A percentile compares a stretch with the other conserved stretches of the same genome.
phyloP scores from a whole-genome alignment of 2,797 vertebrate species.

The Catostomus latipinnis region DNA sequence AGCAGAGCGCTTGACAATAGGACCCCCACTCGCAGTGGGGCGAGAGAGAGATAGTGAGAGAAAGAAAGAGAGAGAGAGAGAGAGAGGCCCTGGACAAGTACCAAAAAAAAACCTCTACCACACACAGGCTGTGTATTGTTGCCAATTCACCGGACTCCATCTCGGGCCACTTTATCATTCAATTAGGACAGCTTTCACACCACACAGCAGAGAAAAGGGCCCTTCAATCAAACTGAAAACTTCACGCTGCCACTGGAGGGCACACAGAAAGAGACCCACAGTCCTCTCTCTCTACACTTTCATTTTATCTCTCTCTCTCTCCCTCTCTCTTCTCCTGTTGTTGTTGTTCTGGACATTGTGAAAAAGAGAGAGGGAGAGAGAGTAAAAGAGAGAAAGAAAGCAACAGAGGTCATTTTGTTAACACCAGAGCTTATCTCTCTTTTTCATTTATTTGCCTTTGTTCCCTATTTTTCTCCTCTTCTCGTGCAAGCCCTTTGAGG shows the following conservation, averaged over 20 bases:
- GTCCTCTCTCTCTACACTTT: slow-evolving; percentile 50
- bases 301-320: slow-evolving; percentile 59
- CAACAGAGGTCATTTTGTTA: slow-evolving; percentile 68
- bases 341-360: slow-evolving; percentile 53
- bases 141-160: slow-evolving; percentile 79
- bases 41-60: slow-evolving; percentile 64
- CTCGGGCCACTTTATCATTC: slow-evolving; percentile 86
- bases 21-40: slow-evolving; percentile 77
- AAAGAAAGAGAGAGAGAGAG: slow-evolving; percentile 59
- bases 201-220: slow-evolving; percentile 80
- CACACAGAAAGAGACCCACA: slow-evolving; percentile 60
- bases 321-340: slow-evolving; percentile 54
- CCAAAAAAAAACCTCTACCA: slow-evolving; percentile 83
- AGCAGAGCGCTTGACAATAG: slow-evolving; percentile 82
- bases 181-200: slow-evolving; percentile 88
- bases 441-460: slow-evolving; percentile 32
- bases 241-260: slow-evolving; percentile 82
- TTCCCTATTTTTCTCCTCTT: slow-evolving; percentile 24
- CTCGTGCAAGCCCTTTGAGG: slow-evolving; percentile 27
- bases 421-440: slow-evolving; percentile 53
- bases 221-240: slow-evolving; percentile 86
- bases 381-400: slow-evolving; percentile 47
- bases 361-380: slow-evolving; percentile 50
- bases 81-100: slow-evolving; percentile 79
- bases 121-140: slow-evolving; percentile 84